Evolutionary conservation across 1,140 invertebrate species (phyloP).

Genomic region (Chironomus tepperi): DNA sequence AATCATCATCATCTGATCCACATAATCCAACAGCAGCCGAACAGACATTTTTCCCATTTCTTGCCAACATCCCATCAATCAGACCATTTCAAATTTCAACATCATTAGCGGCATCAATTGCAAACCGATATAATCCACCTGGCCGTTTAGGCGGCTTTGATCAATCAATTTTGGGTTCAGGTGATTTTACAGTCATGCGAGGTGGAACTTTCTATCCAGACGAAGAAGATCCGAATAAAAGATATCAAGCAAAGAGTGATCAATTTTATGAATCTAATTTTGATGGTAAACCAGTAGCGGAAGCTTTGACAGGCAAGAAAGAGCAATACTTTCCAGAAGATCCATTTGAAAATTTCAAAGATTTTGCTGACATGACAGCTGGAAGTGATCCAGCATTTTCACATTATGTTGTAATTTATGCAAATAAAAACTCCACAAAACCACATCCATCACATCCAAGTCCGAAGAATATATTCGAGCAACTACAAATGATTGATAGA

Average conservation of each 20-base stretch:
- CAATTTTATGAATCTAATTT: slow-evolving; percentile 43
- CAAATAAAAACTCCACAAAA: slow-evolving; percentile 56
- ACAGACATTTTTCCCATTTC: neutral
- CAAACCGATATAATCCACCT: neutral
- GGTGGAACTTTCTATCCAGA: slow-evolving; percentile 73
- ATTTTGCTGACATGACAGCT: slow-evolving; percentile 79
- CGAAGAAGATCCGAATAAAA: slow-evolving; percentile 34
- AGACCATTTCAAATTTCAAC: neutral
- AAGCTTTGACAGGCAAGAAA: slow-evolving; percentile 35
- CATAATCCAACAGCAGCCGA: neutral
- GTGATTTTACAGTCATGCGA: slow-evolving; percentile 78
- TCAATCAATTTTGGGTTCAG: slow-evolving; percentile 62
- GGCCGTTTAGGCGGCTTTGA: slow-evolving; percentile 31
- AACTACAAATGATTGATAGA: slow-evolving; percentile 58
- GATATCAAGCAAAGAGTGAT: slow-evolving; percentile 40
- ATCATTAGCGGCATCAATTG: neutral
- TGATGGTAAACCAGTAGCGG: slow-evolving; percentile 47
- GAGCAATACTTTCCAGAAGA: slow-evolving; percentile 54
- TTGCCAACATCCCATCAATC: neutral
- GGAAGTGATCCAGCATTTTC: slow-evolving; percentile 72
- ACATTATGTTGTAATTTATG: slow-evolving; percentile 70
- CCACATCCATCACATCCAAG: slow-evolving; percentile 43
- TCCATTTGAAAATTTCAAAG: slow-evolving; percentile 78
- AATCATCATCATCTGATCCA: neutral
- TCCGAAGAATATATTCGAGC: slow-evolving; percentile 75